A percentile compares a stretch with the other conserved stretches of the same genome.
phyloP scores from a whole-genome alignment of 1,140 invertebrate species.

The Orchestia grillus region DNA sequence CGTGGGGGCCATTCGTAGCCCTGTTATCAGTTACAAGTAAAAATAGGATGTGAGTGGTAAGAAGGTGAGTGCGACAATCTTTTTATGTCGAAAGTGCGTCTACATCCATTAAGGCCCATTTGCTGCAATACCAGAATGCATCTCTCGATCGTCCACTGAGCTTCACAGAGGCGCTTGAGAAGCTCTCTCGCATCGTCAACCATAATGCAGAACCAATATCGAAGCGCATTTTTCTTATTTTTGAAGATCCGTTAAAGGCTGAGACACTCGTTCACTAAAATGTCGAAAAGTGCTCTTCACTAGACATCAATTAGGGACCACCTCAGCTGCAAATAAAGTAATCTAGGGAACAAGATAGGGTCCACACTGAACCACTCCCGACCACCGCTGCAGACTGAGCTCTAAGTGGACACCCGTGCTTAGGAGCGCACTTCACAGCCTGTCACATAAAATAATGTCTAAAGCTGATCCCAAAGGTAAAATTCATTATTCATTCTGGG shows the following conservation, averaged over 20 bases:
- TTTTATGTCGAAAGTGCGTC: slow-evolving; percentile 48
- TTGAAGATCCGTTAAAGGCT: slow-evolving; percentile 46
- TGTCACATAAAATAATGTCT: slow-evolving; percentile 10
- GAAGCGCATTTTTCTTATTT: neutral
- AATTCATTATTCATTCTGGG: neutral
- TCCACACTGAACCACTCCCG: slow-evolving; percentile 41
- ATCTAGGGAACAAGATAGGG: slow-evolving; percentile 50
- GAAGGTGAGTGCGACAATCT: slow-evolving; percentile 50
- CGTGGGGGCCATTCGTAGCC: neutral
- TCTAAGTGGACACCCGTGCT: slow-evolving; percentile 51
- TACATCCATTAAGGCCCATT: slow-evolving; percentile 52
- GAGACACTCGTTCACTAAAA: slow-evolving; percentile 49
- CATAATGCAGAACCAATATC: slow-evolving; percentile 44
- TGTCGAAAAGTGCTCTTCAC: slow-evolving; percentile 51
- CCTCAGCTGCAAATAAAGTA: slow-evolving; percentile 54
- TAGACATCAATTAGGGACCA: slow-evolving; percentile 53
- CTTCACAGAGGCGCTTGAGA: neutral
- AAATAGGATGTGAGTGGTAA: slow-evolving; percentile 45
- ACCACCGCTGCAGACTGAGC: slow-evolving; percentile 42
- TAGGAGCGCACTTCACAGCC: neutral
- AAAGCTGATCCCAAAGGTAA: neutral
- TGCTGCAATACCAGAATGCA: slow-evolving; percentile 48
- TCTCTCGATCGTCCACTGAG: neutral
- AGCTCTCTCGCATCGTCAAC: slow-evolving; percentile 2
- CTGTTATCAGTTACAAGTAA: slow-evolving; percentile 43